Percentiles rank a stretch among this genome's conserved stretches.
Conservation (phyloP, 2,888 invertebrate species). For the Oligia latruncula region DNA sequence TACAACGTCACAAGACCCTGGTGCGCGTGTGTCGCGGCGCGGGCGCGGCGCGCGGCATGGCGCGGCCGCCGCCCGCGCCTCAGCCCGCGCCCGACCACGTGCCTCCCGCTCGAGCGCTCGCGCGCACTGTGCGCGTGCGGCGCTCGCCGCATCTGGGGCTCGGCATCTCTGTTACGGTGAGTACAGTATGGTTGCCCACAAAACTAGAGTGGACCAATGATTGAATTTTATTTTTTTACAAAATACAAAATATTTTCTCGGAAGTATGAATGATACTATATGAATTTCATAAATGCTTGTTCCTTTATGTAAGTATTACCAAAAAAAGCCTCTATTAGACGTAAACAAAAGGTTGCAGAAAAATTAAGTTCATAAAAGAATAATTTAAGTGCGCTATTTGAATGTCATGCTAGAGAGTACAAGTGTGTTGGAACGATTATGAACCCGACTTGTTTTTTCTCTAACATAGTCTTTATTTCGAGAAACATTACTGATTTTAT, state of each 20-base stretch:
- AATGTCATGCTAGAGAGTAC: background rate
- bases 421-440: background rate
- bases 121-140: conserved; percentile 92
- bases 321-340: background rate
- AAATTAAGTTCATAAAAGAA: too few relatives aligned
- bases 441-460: background rate
- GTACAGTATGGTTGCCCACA: conserved; percentile 33
- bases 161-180: conserved; percentile 95
- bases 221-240: too few relatives aligned
- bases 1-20: conserved; percentile 96
- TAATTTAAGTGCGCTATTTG: background rate
- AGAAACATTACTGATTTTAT: background rate
- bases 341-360: too few relatives aligned
- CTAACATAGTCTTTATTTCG: too few relatives aligned
- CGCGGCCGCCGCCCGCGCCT: conserved; percentile 74
- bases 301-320: background rate
- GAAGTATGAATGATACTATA: background rate
- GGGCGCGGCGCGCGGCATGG: conserved; percentile 71
- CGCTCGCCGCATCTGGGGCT: conserved; percentile 94
- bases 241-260: background rate
- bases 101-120: conserved; percentile 84
- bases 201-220: background rate
- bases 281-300: background rate
- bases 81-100: conserved; percentile 60
- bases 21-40: conserved; percentile 91